Evolutionary conservation across 2,113 vertebrate species (phyloP), one percentile per base, ranked within the genome.

Genomic region (Sciurus niger): DNA sequence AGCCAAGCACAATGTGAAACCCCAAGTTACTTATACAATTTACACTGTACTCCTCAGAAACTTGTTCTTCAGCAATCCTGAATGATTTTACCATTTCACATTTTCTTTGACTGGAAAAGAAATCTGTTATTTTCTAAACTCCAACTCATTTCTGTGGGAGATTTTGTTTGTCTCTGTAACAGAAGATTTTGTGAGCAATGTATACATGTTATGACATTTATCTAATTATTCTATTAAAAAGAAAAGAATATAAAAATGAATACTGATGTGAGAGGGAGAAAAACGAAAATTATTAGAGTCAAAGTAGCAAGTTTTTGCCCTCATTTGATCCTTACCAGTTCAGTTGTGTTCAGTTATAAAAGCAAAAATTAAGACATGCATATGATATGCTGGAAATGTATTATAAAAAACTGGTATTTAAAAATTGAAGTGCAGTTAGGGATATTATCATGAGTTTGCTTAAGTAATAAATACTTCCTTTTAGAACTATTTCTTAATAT

Each of bases 181-280:
- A n/a, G n/a, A n/a, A n/a, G n/a, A 34, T 43, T 70, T 78, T 73
- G 18, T 90, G 55, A 83, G 46, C 25, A 78, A 77, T n/a, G n/a
- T 73, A 32, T 77, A 53, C 68, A 94, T 92, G 89, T 90, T 87
- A 60, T 46, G 25, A 7, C 5, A 85, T 65, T 63, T 89, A 77
- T 73, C 55, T 83, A n/a, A 43, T 90, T 58, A 93, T 55, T 94
- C 94, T 92, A 72, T n/a, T 80, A 51, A 93, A 83, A n/a, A n/a
- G 8, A 84, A 74, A 30, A 86, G 58, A 46, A 77, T 90, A 4
- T 40, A 46, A 37, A 94, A 82, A 68, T 28, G 8, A 92, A 63
- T 14, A 51, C 17, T 32, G 6, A 58, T 28, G 13, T 10, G 7
- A 5, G 40, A 37, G 14, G 2, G 46, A 63, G 20, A 22, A 93